Evolutionary conservation across 2,797 vertebrate genomes (phyloP).

Genomic region (Alfaro cultratus): DNA sequence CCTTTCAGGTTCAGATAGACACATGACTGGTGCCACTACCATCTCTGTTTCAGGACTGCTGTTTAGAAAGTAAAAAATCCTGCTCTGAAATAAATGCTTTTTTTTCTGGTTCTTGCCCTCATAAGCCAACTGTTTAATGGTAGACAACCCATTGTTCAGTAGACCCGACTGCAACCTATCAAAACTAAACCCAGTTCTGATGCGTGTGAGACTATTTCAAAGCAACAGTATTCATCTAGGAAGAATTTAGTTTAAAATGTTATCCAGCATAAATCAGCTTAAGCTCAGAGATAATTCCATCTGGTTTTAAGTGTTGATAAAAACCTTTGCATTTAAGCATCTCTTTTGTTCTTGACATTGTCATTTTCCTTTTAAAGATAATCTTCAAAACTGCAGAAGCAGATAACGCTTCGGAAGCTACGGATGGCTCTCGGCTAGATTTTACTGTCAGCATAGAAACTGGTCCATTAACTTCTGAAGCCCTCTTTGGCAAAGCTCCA

Average conservation of each 20-base stretch:
- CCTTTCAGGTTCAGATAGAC: constrained; percentile 33
- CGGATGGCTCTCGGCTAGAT: constrained; percentile 71
- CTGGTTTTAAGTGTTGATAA: constrained; percentile 73
- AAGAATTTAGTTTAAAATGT: constrained; percentile 60
- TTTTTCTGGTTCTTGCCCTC: constrained; percentile 57
- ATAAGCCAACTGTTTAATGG: constrained; percentile 45
- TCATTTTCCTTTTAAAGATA: constrained; percentile 74
- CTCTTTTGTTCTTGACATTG: constrained; percentile 75
- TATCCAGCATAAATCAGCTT: constrained; percentile 75
- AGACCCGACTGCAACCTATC: constrained; percentile 40
- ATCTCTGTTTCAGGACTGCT: constrained; percentile 39
- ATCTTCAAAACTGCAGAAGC: constrained; percentile 77
- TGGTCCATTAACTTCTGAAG: constrained; percentile 80
- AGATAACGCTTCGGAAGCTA: constrained; percentile 71
- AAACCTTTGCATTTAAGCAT: constrained; percentile 75
- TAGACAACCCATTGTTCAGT: constrained; percentile 40
- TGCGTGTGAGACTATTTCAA: constrained; percentile 54
- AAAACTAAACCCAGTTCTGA: constrained; percentile 43
- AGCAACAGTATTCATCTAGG: constrained; percentile 53
- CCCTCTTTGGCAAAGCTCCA: constrained; percentile 76
- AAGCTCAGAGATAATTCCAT: constrained; percentile 75
- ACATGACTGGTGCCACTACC: constrained; percentile 35
- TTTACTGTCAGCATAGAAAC: constrained; percentile 80
- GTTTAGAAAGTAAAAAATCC: constrained; percentile 52
- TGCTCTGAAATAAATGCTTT: constrained; percentile 46